phyloP scores from a whole-genome alignment of 2,888 invertebrate species.

The Adela reaumurella region DNA sequence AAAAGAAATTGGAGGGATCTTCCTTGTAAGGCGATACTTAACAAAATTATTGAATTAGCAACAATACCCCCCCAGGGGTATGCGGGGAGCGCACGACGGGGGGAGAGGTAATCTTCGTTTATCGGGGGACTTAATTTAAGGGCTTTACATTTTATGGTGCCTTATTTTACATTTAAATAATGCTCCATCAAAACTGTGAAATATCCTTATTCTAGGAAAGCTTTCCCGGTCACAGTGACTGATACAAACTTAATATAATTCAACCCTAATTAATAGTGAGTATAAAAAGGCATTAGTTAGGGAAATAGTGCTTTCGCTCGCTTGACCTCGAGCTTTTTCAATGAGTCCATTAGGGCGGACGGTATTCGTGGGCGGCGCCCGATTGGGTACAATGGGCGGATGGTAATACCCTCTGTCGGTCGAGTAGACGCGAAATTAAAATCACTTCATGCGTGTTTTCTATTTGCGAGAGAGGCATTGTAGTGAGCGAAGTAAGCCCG shows the following conservation, averaged over 20 bases:
- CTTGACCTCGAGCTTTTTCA: neutral
- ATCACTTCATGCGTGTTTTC: slow-evolving; percentile 40
- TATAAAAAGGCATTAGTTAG: neutral
- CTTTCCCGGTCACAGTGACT: too few species aligned
- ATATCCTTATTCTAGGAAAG: too few species aligned
- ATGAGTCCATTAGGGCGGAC: neutral
- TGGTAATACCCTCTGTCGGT: slow-evolving; percentile 20
- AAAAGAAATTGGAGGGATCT: neutral
- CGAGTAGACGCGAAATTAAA: slow-evolving; percentile 48
- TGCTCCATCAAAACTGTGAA: too few species aligned
- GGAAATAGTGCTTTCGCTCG: neutral
- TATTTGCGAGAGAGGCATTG: neutral
- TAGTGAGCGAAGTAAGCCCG: neutral
- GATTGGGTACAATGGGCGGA: too few species aligned
- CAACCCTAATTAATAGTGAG: too few species aligned
- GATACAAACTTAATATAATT: too few species aligned
- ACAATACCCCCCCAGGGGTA: slow-evolving; percentile 42
- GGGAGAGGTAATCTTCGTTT: slow-evolving; percentile 19
- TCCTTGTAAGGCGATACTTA: neutral
- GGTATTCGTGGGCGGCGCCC: too few species aligned
- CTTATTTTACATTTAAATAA: neutral
- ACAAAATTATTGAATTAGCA: slow-evolving; percentile 45
- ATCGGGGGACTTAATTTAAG: neutral
- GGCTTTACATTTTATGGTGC: neutral
- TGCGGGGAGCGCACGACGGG: slow-evolving; percentile 30